Evolutionary conservation across 2,888 invertebrate species (phyloP).

Genomic region (Aradus depressus): DNA sequence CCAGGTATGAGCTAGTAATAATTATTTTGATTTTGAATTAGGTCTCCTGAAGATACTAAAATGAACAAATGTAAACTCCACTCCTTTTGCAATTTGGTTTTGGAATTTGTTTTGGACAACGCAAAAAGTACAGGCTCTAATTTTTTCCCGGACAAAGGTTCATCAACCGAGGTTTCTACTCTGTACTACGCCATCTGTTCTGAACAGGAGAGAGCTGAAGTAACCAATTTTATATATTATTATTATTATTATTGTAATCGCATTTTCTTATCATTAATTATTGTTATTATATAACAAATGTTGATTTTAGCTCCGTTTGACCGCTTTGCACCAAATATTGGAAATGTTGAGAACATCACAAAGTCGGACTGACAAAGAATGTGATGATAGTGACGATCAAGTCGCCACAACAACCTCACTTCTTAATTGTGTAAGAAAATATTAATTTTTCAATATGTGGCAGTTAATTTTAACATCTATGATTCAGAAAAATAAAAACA

Average conservation of each 20-base stretch:
- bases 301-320: conserved; percentile 31
- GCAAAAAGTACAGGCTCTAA: conserved; percentile 9
- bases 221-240: conserved; percentile 4
- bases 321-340: conserved; percentile 37
- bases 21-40: no score
- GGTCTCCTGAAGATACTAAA: conserved; percentile 11
- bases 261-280: neutral
- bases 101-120: conserved; percentile 20
- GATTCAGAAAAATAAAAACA: no score
- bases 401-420: conserved; percentile 32
- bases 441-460: no score
- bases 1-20: no score
- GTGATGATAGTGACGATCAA: conserved; percentile 15
- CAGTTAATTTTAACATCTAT: neutral
- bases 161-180: conserved; percentile 16
- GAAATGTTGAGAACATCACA: conserved; percentile 34
- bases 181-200: conserved; percentile 21
- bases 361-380: conserved; percentile 29
- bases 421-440: conserved; percentile 35
- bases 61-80: conserved; percentile 17
- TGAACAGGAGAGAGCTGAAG: conserved; percentile 26
- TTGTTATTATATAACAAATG: conserved; percentile 1
- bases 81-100: conserved; percentile 20
- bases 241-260: no score
- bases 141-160: conserved; percentile 17